Conservation (phyloP, 2,888 invertebrate genomes). For the Salticus scenicus region DNA sequence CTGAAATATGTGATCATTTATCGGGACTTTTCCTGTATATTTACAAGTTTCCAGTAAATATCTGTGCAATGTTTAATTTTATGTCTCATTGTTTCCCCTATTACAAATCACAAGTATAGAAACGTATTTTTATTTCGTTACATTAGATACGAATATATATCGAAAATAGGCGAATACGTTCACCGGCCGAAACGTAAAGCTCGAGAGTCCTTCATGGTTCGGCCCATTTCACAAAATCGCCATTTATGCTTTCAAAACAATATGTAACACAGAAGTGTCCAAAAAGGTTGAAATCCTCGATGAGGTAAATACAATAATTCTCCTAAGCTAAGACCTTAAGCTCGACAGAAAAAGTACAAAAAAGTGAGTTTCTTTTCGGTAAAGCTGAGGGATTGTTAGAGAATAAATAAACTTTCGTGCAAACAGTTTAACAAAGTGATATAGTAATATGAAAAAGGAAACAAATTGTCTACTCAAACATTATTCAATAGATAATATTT, state of each 20-base stretch:
- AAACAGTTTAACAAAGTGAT: no score
- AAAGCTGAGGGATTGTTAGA: neutral
- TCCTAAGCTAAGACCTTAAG: neutral
- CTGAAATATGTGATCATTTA: neutral
- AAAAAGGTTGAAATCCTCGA: slow-evolving; percentile 7
- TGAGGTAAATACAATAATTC: neutral
- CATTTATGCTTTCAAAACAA: neutral
- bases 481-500: neutral
- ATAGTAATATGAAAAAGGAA: no score
- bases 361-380: neutral
- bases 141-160: slow-evolving; percentile 3
- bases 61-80: neutral
- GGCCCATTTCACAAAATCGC: neutral
- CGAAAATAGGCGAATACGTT: neutral
- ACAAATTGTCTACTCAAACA: neutral
- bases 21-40: neutral
- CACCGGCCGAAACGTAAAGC: neutral
- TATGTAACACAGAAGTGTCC: neutral
- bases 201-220: neutral
- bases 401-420: neutral
- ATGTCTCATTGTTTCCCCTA: neutral
- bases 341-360: neutral
- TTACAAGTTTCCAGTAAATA: neutral
- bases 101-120: slow-evolving; percentile 9
- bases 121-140: slow-evolving; percentile 2